Evolutionary conservation across 2,888 invertebrate species (phyloP).

Genomic region (Thelaira solivaga): DNA sequence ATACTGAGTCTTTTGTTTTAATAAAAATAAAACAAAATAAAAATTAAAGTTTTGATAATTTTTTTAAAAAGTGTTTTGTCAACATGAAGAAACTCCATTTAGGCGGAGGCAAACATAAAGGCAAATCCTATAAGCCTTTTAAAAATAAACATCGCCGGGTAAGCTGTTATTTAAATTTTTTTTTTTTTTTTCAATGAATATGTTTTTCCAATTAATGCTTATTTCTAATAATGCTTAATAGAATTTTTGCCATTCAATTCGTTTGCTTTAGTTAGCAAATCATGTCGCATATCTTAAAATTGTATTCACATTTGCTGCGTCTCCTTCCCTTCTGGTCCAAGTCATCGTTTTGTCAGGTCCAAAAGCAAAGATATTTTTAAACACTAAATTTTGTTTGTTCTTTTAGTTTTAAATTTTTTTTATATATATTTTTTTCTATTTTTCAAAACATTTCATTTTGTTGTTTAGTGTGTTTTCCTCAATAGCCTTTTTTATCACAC

Average conservation of each 20-base stretch:
- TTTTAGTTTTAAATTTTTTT: constrained; percentile 24
- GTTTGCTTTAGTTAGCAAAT: constrained; percentile 24
- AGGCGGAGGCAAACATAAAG: constrained; percentile 59
- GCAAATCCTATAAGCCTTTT: constrained; percentile 61
- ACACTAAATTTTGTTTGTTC: constrained; percentile 35
- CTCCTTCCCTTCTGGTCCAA: neutral
- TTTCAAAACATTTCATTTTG: constrained; percentile 3
- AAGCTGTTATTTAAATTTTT: constrained; percentile 37
- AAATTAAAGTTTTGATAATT: too few relatives aligned
- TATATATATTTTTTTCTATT: constrained; percentile 20
- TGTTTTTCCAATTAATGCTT: neutral
- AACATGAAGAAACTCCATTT: constrained; percentile 64
- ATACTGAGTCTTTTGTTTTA: neutral
- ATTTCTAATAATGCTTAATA: constrained; percentile 18
- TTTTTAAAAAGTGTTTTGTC: neutral
- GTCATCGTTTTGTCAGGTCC: constrained; percentile 51
- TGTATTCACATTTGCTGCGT: constrained; percentile 2
- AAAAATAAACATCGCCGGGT: constrained; percentile 63
- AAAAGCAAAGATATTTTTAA: constrained; percentile 59
- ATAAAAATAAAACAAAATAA: neutral
- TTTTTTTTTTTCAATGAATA: neutral
- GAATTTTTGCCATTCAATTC: neutral
- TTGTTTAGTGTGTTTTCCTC: constrained; percentile 22
- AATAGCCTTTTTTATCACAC: constrained; percentile 53
- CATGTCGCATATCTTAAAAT: constrained; percentile 4